phyloP scores from a whole-genome alignment of 2,797 vertebrate genomes.

The Hyperoplus immaculatus region DNA sequence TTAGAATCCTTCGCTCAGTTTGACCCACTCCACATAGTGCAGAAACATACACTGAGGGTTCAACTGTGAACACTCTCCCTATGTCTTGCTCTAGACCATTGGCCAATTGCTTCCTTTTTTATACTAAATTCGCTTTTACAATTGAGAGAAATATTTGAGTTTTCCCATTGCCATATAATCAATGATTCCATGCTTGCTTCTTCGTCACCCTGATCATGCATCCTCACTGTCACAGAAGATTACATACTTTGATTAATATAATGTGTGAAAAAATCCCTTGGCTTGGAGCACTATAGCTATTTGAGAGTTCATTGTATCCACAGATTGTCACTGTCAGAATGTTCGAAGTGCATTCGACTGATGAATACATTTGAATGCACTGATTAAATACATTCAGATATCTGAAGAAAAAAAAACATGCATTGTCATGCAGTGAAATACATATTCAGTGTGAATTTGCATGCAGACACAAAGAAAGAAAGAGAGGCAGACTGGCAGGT shows the following conservation, averaged over 20 bases:
- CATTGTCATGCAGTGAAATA: background rate
- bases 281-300: constrained; percentile 1
- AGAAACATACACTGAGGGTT: constrained; percentile 50
- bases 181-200: background rate
- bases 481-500: constrained; percentile 6
- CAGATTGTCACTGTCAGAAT: constrained; percentile 1
- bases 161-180: constrained; percentile 8
- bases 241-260: no score
- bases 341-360: background rate
- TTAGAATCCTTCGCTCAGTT: constrained; percentile 42
- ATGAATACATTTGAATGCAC: constrained; percentile 1
- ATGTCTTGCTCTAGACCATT: constrained; percentile 59
- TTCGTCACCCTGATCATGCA: background rate
- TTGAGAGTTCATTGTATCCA: background rate
- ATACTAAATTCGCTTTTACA: constrained; percentile 43
- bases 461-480: constrained; percentile 7
- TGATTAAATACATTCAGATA: constrained; percentile 5
- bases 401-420: constrained; percentile 11
- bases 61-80: constrained; percentile 56
- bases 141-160: constrained; percentile 26
- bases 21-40: constrained; percentile 25
- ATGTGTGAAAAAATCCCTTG: background rate
- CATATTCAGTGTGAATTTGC: constrained; percentile 21
- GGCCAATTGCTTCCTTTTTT: constrained; percentile 46
- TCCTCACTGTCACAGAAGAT: background rate